Percentiles rank a stretch among this genome's conserved stretches.
Conservation (phyloP, 2,113 vertebrate genomes). For the Amazona guildingii region DNA sequence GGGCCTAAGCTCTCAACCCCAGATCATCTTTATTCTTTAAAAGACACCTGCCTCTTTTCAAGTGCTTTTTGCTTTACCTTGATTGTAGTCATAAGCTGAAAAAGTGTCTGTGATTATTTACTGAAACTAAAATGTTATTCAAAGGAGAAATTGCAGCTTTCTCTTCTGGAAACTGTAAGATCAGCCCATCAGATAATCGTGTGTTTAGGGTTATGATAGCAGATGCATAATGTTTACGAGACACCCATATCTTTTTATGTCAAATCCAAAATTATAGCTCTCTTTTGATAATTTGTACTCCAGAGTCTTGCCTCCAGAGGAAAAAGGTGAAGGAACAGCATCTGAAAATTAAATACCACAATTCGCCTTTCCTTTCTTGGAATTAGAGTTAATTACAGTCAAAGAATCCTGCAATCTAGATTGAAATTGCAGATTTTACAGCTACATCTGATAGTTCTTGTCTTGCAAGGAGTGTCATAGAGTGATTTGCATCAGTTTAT, state of each 20-base stretch:
- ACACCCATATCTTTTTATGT: slow-evolving; percentile 27
- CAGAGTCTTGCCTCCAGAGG: background rate
- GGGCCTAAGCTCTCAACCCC: background rate
- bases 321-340: slow-evolving; percentile 27
- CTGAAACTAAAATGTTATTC: background rate
- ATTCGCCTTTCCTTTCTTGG: background rate
- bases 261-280: slow-evolving; percentile 31
- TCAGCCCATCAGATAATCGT: background rate
- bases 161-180: background rate
- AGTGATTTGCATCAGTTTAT: background rate
- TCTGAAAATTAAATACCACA: slow-evolving; percentile 23
- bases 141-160: background rate
- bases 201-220: slow-evolving; percentile 32
- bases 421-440: background rate
- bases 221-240: background rate
- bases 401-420: slow-evolving; percentile 7
- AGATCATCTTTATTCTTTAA: background rate
- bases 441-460: background rate
- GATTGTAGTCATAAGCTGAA: background rate
- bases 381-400: slow-evolving; percentile 33
- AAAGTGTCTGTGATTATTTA: slow-evolving; percentile 1
- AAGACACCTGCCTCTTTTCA: background rate
- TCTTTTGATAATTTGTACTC: slow-evolving; percentile 2
- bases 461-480: background rate
- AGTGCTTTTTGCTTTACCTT: background rate